A percentile compares a stretch with the other conserved stretches of the same genome.
Evolutionary conservation across 2,797 vertebrate species (phyloP).

Genomic region (Arctocebus calabarensis): DNA sequence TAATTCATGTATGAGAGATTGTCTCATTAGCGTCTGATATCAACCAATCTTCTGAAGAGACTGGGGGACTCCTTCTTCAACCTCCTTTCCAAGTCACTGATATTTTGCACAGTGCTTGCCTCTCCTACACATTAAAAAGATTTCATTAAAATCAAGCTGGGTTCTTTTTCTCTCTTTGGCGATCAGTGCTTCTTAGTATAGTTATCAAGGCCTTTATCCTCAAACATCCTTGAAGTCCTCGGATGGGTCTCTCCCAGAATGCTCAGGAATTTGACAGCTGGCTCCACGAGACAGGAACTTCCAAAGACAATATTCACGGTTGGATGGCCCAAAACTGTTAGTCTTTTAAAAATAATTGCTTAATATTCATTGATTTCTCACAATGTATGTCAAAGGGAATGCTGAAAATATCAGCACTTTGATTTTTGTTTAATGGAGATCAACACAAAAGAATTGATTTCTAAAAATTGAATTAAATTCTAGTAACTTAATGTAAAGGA

Average conservation of each 20-base stretch:
- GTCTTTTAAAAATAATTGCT: constrained; percentile 60
- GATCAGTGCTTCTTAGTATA: not conserved
- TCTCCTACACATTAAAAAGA: constrained; percentile 31
- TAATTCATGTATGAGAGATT: constrained; percentile 37
- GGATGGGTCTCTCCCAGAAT: not conserved
- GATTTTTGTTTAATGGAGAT: not conserved
- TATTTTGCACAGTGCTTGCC: constrained; percentile 15
- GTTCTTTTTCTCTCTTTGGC: constrained; percentile 54
- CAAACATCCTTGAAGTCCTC: not conserved
- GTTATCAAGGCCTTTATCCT: constrained; percentile 27
- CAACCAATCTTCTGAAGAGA: constrained; percentile 24
- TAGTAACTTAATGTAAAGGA: not conserved
- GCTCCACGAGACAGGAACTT: constrained; percentile 18
- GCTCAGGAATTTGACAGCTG: not conserved
- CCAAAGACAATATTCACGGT: not conserved
- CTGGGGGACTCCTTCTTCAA: not conserved
- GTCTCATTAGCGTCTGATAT: not conserved
- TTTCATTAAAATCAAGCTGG: constrained; percentile 66
- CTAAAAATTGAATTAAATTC: not conserved
- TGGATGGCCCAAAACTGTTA: constrained; percentile 22
- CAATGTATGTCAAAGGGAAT: not conserved
- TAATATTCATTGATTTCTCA: constrained; percentile 63
- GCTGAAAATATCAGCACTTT: not conserved
- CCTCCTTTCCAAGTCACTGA: not conserved
- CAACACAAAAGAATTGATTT: not conserved